Conservation (phyloP, 2,888 invertebrate genomes). For the Tetragnatha montana region DNA sequence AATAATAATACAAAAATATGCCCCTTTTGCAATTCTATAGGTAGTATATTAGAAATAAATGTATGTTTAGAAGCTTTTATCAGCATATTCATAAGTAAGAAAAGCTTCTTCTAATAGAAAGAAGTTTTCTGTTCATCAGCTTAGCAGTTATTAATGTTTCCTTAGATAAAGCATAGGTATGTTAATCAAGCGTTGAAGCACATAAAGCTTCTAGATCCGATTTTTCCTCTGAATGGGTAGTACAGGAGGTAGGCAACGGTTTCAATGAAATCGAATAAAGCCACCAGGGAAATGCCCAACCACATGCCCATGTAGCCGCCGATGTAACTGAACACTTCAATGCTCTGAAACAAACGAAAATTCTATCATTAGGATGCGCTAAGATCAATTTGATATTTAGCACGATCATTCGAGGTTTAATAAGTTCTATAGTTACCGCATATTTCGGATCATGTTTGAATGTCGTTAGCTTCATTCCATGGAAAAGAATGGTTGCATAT, state of each 20-base stretch:
- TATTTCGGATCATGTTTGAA: background rate
- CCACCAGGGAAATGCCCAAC: slow-evolving; percentile 5
- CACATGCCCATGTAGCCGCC: slow-evolving; percentile 18
- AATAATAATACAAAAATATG: too few species aligned
- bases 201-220: background rate
- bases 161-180: too few species aligned
- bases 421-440: background rate
- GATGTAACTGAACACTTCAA: slow-evolving; percentile 13
- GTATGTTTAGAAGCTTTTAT: too few species aligned
- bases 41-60: too few species aligned
- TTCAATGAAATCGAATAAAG: background rate
- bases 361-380: too few species aligned
- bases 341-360: background rate
- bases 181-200: background rate
- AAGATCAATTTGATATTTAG: too few species aligned
- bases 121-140: too few species aligned
- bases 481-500: background rate
- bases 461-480: background rate
- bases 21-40: too few species aligned
- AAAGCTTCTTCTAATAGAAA: too few species aligned
- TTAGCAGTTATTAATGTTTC: too few species aligned
- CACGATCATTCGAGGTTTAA: too few species aligned
- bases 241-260: background rate
- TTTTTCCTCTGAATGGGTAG: background rate
- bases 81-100: too few species aligned